Conservation (phyloP, 2,113 vertebrate species). For the Phasianus colchicus region DNA sequence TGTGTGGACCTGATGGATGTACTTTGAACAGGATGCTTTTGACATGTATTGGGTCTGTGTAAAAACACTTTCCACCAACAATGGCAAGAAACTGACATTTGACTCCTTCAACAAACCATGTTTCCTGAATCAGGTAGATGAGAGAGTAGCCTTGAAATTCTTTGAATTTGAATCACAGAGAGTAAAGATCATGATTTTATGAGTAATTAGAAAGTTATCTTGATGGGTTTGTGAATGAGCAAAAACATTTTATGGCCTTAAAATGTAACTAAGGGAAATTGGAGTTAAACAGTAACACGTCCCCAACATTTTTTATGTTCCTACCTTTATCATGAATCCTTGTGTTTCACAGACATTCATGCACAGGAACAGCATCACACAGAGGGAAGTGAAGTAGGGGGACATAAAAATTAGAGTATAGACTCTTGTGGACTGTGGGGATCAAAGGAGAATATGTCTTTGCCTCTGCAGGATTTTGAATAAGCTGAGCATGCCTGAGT, state of each 20-base stretch:
- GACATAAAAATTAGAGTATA: neutral
- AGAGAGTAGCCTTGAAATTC: neutral
- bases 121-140: neutral
- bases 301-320: neutral
- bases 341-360: neutral
- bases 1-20: neutral
- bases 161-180: neutral
- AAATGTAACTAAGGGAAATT: neutral
- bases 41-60: accelerated
- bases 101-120: neutral
- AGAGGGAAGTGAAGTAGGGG: conserved; percentile 19
- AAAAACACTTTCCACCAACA: neutral
- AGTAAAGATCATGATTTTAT: neutral
- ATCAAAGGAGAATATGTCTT: neutral
- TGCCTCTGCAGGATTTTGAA: neutral
- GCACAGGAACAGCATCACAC: neutral
- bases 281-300: neutral
- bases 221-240: neutral
- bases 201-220: neutral
- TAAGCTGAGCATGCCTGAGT: neutral
- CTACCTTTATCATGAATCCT: neutral
- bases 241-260: neutral
- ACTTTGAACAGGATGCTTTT: neutral
- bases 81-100: neutral
- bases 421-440: neutral